Conservation (phyloP, 2,888 invertebrate genomes). For the Agonopterix heracliana region DNA sequence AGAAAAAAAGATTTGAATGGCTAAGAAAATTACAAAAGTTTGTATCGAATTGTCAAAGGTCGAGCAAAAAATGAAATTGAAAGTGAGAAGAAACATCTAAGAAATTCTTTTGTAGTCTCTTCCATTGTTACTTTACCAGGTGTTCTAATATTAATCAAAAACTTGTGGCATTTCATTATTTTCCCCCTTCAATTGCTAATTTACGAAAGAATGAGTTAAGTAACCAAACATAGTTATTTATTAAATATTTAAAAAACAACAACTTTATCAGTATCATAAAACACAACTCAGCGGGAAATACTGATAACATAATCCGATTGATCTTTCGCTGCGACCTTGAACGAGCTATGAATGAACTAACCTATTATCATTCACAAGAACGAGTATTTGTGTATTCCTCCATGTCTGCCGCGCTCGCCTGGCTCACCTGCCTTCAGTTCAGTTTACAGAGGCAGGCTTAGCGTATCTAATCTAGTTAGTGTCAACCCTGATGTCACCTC, state of each 20-base stretch:
- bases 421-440: conserved; percentile 26
- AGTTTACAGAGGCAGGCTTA: conserved; percentile 47
- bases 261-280: background rate
- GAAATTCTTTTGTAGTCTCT: background rate
- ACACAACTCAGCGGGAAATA: conserved; percentile 9
- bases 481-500: conserved; percentile 53
- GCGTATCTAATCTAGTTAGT: conserved; percentile 65
- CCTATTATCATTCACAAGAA: conserved; percentile 11
- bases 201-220: no score
- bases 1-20: conserved; percentile 7
- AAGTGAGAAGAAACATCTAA: background rate
- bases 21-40: conserved; percentile 19
- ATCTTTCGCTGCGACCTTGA: conserved; percentile 30
- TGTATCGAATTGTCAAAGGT: conserved; percentile 7
- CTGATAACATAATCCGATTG: conserved; percentile 38
- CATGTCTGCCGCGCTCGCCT: conserved; percentile 32
- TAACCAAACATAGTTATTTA: no score
- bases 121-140: conserved; percentile 8
- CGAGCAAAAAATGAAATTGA: conserved; percentile 7
- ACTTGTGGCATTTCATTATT: conserved; percentile 8
- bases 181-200: background rate
- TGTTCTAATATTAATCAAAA: conserved; percentile 12
- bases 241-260: background rate
- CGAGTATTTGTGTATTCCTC: conserved; percentile 29
- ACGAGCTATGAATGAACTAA: conserved; percentile 33